These are phyloP conservation scores for Oryzias sinensis DNA, from an alignment of 2,797 vertebrate genomes.

Conservation along the genomic window DNA sequence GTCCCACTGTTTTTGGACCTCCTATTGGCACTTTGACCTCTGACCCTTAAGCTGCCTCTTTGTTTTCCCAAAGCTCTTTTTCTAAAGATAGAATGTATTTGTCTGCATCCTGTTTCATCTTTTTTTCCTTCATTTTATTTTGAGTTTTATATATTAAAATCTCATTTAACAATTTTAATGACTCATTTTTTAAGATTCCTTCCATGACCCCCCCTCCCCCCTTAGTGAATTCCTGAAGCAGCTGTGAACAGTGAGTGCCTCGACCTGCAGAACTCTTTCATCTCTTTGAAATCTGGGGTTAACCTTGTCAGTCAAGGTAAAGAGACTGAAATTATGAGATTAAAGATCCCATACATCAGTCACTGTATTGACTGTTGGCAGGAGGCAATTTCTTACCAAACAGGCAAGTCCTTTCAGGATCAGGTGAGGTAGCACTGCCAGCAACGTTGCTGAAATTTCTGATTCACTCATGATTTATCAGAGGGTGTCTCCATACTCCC, in stretches of 20 bases:
- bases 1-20: slow-evolving; percentile 22
- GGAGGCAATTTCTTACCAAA: neutral
- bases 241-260: neutral
- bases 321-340: slow-evolving; percentile 17
- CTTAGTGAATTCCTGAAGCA: too few species aligned
- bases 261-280: slow-evolving; percentile 9
- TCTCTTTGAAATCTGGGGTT: slow-evolving; percentile 9
- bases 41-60: slow-evolving; percentile 52
- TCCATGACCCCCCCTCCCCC: too few species aligned
- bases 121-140: slow-evolving; percentile 6
- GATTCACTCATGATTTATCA: neutral
- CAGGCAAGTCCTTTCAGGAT: neutral
- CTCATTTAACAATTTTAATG: too few species aligned
- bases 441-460: neutral
- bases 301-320: slow-evolving; percentile 13
- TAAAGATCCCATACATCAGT: slow-evolving; percentile 12
- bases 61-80: slow-evolving; percentile 36
- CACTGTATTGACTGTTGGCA: neutral
- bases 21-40: slow-evolving; percentile 40
- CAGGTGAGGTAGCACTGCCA: neutral
- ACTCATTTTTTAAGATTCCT: too few species aligned
- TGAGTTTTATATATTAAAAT: neutral
- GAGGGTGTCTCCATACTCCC: too few species aligned
- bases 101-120: slow-evolving; percentile 4
- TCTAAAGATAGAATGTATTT: slow-evolving; percentile 13